phyloP scores from a whole-genome alignment of 2,888 invertebrate species.

The Sclerodermus sp. region DNA sequence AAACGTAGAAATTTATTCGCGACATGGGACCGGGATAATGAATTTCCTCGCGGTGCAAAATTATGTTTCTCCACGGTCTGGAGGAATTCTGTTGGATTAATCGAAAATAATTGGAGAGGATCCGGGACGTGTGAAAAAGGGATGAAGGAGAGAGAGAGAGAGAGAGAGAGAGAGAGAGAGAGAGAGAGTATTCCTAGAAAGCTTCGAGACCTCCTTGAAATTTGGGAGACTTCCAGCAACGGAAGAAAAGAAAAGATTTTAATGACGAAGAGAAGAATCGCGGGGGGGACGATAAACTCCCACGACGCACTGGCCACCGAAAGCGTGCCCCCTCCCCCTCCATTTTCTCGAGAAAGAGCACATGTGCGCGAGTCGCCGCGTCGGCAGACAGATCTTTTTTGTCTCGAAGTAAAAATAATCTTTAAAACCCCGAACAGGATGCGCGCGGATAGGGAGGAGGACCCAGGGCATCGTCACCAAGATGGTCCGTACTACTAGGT shows the following conservation, averaged over 20 bases:
- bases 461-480: constrained; percentile 48
- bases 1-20: no score
- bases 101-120: no score
- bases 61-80: no score
- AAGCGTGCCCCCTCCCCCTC: constrained; percentile 24
- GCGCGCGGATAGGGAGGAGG: constrained; percentile 34
- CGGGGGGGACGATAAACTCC: constrained; percentile 28
- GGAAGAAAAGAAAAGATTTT: no score
- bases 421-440: constrained; percentile 59
- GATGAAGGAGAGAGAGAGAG: constrained; percentile 1
- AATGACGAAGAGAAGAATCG: not conserved
- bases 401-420: constrained; percentile 58
- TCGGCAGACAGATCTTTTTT: constrained; percentile 58
- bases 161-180: not conserved
- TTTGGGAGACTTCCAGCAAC: no score
- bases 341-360: constrained; percentile 27
- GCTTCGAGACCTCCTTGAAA: not conserved
- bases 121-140: no score
- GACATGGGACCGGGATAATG: no score
- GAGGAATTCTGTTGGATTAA: no score
- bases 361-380: constrained; percentile 49
- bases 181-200: not conserved
- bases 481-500: constrained; percentile 43
- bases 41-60: no score
- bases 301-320: constrained; percentile 38